These are phyloP conservation scores for Odontamblyopus lacepedii DNA, from an alignment of 2,797 vertebrate genomes.

Conservation along the genomic window DNA sequence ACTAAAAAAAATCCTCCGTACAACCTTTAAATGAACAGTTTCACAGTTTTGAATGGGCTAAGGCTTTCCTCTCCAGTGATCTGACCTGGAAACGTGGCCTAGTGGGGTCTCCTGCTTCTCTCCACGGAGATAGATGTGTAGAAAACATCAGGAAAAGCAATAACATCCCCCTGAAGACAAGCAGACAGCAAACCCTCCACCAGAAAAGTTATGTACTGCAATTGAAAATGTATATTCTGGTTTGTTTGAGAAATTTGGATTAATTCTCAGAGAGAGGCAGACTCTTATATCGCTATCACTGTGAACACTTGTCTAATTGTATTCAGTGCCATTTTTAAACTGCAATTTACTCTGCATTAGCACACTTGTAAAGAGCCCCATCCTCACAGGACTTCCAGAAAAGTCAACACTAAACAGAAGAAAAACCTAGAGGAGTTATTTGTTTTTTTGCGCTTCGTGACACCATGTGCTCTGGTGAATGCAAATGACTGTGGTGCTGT, in stretches of 20 bases:
- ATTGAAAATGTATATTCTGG: not conserved
- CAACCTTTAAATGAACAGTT: too few species aligned
- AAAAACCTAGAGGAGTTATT: not conserved
- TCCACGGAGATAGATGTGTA: not conserved
- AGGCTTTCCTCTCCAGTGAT: not conserved
- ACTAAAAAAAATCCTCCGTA: too few species aligned
- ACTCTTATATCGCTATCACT: not conserved
- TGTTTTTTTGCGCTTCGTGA: slow-evolving; percentile 19
- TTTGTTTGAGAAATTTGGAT: not conserved
- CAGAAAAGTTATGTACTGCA: not conserved
- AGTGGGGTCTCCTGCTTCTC: not conserved
- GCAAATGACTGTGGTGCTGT: slow-evolving; percentile 53
- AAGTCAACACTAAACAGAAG: slow-evolving; percentile 3
- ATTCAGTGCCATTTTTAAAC: not conserved
- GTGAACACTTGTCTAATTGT: not conserved
- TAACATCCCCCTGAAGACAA: not conserved
- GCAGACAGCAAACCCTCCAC: not conserved
- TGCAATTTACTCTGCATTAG: not conserved
- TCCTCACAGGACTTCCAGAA: too few species aligned
- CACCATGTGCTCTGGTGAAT: slow-evolving; percentile 45
- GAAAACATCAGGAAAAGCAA: not conserved
- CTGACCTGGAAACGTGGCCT: not conserved
- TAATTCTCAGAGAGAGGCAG: not conserved
- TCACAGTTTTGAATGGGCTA: too few species aligned
- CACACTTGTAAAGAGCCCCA: not conserved